Base-by-base conservation (phyloP, 2,888 invertebrate species). In the Microctonus brassicae region DNA sequence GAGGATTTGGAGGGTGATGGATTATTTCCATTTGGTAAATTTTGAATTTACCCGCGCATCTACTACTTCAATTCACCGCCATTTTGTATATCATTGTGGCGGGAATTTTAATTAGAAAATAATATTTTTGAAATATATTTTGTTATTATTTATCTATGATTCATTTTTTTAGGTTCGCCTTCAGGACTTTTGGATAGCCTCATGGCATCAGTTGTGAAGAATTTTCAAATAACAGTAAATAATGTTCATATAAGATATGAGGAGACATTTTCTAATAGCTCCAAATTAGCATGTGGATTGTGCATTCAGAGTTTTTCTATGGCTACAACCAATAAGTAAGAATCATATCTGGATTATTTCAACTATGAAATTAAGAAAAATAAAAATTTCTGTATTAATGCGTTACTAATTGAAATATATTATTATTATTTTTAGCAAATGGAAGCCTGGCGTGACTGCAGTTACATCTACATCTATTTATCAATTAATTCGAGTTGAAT, bases 161-260 rank as follows among this genome's bases (percentile, higher is more conserved):
- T n/a, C n/a, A n/a, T n/a, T 17, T 1, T 68, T 33, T 61, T 71
- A 84, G 92, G 92, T 74, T 91, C 92, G 0, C 92, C 92, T 3
- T 90, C 90, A 79, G 91, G 91, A 62, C 93, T 94, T 84, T 90
- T 94, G 74, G 94, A 94, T 84, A 92, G 92, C 82, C 84, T 95
- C 63, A 89, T 93, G 76, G 92, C 94, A 22, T 94, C 94, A 34
- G 91, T 95, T 17, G 90, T 95, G 77, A 94, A 94, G 84, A 94
- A 94, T 84, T 89, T 96, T 58, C 94, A 95, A 89, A 91, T 95
- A 72, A 93, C 92, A 72, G 90, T 95, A 29, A 91, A 92, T 73
- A 94, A 94, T 84, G 91, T 96, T 58, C 95, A 96, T 86, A 90
- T 96, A 71, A 90, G 95, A 75, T 95, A 95, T 81, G 95, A 95